phyloP scores from a whole-genome alignment of 1,140 invertebrate species.

The Sminthurinus signatus region DNA sequence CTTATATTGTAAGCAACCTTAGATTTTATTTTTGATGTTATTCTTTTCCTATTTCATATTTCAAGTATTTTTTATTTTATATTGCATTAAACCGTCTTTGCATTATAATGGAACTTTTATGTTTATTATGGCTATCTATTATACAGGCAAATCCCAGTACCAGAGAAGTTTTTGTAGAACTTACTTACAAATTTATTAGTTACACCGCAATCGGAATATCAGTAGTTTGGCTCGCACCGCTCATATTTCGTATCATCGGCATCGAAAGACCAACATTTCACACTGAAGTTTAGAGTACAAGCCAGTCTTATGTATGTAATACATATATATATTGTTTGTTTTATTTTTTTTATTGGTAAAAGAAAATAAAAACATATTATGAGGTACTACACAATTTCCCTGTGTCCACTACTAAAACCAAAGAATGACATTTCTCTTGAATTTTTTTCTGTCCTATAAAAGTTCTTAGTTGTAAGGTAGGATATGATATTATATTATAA shows the following conservation, averaged over 20 bases:
- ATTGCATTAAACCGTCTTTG: not conserved
- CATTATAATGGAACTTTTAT: not conserved
- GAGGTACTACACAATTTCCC: too few species aligned
- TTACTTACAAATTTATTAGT: conserved; percentile 71
- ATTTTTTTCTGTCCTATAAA: too few species aligned
- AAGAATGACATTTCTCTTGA: too few species aligned
- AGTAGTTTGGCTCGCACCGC: conserved; percentile 68
- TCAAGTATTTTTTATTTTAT: not conserved
- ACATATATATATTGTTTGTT: too few species aligned
- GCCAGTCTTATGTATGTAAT: too few species aligned
- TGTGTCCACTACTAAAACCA: too few species aligned
- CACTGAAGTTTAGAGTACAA: conserved; percentile 61
- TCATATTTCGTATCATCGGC: conserved; percentile 63
- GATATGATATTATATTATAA: too few species aligned
- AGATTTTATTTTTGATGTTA: conserved; percentile 1
- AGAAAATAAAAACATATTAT: too few species aligned
- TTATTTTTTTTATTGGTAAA: too few species aligned
- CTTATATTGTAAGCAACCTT: not conserved
- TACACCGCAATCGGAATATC: conserved; percentile 69
- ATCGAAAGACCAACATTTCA: conserved; percentile 76
- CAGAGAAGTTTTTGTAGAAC: conserved; percentile 63
- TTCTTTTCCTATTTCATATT: too few species aligned
- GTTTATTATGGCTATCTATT: not conserved
- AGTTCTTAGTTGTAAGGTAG: too few species aligned
- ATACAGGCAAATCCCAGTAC: conserved; percentile 7